Evolutionary conservation across 2,113 vertebrate genomes (phyloP).

Genomic region (Chionis minor): DNA sequence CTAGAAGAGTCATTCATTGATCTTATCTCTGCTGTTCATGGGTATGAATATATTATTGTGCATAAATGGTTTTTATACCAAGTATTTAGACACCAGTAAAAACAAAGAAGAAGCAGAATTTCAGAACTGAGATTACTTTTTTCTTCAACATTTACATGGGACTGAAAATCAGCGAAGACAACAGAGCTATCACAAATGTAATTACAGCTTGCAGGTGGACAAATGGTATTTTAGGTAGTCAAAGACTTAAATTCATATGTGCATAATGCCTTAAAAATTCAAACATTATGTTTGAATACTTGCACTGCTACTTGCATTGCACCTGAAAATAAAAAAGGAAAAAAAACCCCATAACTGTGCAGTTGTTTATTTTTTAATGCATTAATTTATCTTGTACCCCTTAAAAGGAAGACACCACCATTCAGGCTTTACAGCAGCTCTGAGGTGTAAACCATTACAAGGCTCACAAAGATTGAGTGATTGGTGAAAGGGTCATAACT

Average conservation of each 20-base stretch:
- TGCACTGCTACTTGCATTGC: background rate
- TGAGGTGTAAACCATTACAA: background rate
- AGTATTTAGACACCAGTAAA: background rate
- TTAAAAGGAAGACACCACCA: background rate
- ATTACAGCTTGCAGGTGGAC: background rate
- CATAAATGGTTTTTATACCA: background rate
- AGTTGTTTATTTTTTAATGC: background rate
- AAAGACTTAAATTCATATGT: background rate
- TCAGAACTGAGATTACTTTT: background rate
- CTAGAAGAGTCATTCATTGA: background rate
- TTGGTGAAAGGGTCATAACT: background rate
- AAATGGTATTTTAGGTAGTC: background rate
- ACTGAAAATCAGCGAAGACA: background rate
- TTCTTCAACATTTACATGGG: background rate
- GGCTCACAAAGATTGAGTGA: background rate
- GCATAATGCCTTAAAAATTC: background rate
- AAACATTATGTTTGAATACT: background rate
- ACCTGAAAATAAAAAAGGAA: background rate
- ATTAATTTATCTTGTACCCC: background rate
- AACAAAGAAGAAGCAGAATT: background rate
- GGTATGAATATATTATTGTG: background rate
- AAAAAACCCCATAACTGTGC: accelerated
- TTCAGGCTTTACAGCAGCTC: background rate
- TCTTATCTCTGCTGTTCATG: background rate
- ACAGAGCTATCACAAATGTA: background rate